A percentile compares a stretch with the other conserved stretches of the same genome.
These are phyloP conservation scores for Drosophila longiperda DNA, from an alignment of 2,888 invertebrate species.

Conservation along the genomic window DNA sequence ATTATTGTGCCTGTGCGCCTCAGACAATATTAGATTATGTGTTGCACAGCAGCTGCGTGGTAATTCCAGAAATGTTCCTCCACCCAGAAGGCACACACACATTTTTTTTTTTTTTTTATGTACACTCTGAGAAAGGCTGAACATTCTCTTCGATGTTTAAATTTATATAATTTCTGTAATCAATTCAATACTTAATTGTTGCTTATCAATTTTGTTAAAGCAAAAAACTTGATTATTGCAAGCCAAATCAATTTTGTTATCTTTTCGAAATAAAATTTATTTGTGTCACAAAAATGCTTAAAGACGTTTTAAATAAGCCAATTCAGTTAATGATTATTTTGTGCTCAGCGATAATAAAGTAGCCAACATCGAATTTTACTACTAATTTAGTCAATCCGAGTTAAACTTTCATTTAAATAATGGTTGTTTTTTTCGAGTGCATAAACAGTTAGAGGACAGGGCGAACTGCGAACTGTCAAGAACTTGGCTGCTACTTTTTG, in stretches of 20 bases:
- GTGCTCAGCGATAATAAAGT: background rate
- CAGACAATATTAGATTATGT: conserved; percentile 77
- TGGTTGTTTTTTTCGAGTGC: background rate
- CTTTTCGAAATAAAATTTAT: background rate
- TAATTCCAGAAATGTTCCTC: conserved; percentile 26
- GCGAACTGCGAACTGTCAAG: conserved; percentile 27
- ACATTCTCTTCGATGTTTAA: background rate
- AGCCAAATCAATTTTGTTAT: background rate
- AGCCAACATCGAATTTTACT: background rate
- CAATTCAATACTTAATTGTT: background rate
- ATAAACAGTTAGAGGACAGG: background rate
- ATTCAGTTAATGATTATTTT: background rate
- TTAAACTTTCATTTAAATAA: background rate
- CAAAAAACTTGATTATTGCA: background rate
- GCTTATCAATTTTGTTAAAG: background rate
- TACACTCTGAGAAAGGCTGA: background rate
- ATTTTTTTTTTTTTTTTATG: background rate
- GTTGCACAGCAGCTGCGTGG: conserved; percentile 31
- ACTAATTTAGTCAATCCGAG: background rate
- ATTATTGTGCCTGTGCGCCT: conserved; percentile 68
- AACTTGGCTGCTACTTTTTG: conserved; percentile 20
- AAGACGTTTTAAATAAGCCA: background rate
- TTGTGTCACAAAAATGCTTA: background rate
- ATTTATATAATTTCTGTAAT: background rate
- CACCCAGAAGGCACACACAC: conserved; percentile 3